phyloP scores from a whole-genome alignment of 2,113 vertebrate genomes.

The Vidua chalybeata region DNA sequence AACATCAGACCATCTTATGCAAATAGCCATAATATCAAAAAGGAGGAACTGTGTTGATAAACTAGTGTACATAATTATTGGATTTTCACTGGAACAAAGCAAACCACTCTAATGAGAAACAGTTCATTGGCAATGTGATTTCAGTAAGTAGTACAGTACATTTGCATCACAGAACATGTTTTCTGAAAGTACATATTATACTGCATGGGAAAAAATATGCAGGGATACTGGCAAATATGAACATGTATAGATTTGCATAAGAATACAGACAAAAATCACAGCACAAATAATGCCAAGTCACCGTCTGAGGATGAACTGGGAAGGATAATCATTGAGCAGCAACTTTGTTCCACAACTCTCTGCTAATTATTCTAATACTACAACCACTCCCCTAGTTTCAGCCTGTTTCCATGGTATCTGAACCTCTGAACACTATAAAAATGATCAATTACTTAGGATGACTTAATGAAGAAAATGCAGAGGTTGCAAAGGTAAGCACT shows the following conservation, averaged over 20 bases:
- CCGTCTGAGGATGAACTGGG: background rate
- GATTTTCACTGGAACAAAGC: background rate
- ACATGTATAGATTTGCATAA: background rate
- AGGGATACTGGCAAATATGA: background rate
- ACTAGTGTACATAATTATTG: background rate
- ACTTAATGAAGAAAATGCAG: slow-evolving; percentile 38
- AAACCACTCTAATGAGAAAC: background rate
- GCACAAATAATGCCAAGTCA: background rate
- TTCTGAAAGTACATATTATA: background rate
- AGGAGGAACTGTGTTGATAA: background rate
- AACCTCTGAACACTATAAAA: slow-evolving; percentile 26
- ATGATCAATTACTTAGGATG: slow-evolving; percentile 10
- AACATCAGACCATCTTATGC: background rate
- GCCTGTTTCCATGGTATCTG: slow-evolving; percentile 31
- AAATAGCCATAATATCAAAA: background rate
- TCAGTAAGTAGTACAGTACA: background rate
- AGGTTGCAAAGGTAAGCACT: slow-evolving; percentile 28
- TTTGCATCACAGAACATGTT: background rate
- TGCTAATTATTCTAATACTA: background rate
- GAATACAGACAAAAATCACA: background rate
- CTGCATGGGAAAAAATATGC: background rate
- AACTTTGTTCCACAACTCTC: background rate
- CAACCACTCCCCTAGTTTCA: background rate
- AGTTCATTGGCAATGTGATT: background rate
- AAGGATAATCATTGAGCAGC: background rate